These are phyloP conservation scores for Hippasteria phrygiana DNA, from an alignment of 53 echinoderm and acorn worm species.

Conservation along the genomic window DNA sequence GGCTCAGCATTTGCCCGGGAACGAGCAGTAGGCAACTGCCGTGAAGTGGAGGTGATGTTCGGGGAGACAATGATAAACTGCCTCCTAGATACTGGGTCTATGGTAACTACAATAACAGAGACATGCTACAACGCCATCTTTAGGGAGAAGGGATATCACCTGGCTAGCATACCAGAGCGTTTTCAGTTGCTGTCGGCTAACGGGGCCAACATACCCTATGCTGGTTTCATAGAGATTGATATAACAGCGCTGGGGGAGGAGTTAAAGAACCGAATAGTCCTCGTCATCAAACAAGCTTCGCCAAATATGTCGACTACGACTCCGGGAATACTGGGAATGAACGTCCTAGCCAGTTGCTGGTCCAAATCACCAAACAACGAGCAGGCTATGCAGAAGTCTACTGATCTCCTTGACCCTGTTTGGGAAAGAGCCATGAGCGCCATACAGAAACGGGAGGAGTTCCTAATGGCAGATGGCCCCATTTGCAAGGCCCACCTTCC, in stretches of 20 bases:
- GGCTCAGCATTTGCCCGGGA: slow-evolving; percentile 9
- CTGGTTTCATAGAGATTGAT: background rate
- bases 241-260: background rate
- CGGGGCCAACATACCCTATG: slow-evolving; percentile 12
- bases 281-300: background rate
- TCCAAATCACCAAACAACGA: too few relatives aligned
- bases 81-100: background rate
- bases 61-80: background rate
- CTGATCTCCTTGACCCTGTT: background rate
- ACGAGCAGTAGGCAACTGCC: slow-evolving; percentile 6
- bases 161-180: background rate
- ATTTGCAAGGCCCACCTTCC: background rate
- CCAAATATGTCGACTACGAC: background rate
- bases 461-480: background rate
- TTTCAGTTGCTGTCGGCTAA: background rate
- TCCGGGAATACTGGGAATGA: background rate
- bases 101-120: slow-evolving; percentile 16
- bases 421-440: slow-evolving; percentile 12
- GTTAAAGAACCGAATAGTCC: background rate
- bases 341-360: background rate
- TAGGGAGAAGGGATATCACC: background rate
- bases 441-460: background rate
- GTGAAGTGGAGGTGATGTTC: background rate
- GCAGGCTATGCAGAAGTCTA: background rate
- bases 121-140: background rate